Conservation (phyloP, 2,797 vertebrate species). For the Falco peregrinus region DNA sequence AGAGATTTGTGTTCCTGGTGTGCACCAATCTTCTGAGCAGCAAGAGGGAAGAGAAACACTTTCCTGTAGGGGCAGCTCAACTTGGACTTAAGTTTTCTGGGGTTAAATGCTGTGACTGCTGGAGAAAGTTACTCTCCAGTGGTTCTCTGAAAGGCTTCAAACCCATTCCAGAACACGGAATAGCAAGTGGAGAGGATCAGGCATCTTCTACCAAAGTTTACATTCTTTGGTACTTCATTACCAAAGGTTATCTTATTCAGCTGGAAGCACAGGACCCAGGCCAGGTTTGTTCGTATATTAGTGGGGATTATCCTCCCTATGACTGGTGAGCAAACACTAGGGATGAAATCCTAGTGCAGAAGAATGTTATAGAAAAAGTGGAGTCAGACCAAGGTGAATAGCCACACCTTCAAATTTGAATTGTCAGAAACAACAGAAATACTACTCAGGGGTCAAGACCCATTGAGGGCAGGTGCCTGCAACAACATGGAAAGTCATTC, state of each 20-base stretch:
- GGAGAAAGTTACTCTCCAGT: neutral
- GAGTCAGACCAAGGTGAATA: neutral
- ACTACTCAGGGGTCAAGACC: neutral
- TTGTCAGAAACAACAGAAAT: neutral
- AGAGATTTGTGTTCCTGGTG: neutral
- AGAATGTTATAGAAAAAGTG: neutral
- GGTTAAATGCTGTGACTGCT: neutral
- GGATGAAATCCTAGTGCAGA: neutral
- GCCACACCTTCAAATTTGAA: neutral
- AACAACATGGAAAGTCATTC: neutral
- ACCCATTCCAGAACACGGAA: neutral
- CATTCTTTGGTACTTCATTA: neutral
- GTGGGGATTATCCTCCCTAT: neutral
- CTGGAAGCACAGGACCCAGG: neutral
- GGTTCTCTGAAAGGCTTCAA: neutral
- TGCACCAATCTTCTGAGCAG: neutral
- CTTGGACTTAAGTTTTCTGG: neutral
- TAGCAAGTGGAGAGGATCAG: neutral
- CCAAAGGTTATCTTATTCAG: neutral
- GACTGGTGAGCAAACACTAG: neutral
- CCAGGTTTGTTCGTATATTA: neutral
- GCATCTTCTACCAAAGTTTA: neutral
- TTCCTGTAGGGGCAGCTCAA: neutral
- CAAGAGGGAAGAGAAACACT: neutral
- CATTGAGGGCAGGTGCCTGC: neutral